Conservation (phyloP, 2,113 vertebrate genomes). For the Carassius carassius region DNA sequence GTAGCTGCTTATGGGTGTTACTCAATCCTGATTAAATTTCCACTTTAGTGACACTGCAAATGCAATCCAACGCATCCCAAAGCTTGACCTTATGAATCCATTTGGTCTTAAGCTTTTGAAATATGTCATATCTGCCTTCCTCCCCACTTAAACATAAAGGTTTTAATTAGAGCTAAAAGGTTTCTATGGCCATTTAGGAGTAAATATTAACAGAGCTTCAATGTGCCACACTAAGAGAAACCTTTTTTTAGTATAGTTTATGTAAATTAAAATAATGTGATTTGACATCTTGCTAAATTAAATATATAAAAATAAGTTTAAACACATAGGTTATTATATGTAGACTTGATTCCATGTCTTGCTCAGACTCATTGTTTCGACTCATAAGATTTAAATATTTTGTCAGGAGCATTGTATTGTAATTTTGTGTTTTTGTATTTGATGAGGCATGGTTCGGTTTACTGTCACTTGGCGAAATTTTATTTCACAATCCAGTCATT, state of each 20-base stretch:
- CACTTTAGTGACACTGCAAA: constrained; percentile 53
- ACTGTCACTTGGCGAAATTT: not conserved
- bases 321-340: not conserved
- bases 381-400: too few species aligned
- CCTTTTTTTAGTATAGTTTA: not conserved
- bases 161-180: constrained; percentile 33
- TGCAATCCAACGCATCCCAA: constrained; percentile 31
- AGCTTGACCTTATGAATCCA: constrained; percentile 53
- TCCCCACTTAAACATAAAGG: not conserved
- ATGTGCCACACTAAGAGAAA: constrained; percentile 4
- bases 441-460: not conserved
- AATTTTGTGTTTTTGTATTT: too few species aligned
- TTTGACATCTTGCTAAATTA: not conserved
- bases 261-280: not conserved
- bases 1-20: constrained; percentile 46
- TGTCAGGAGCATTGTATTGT: too few species aligned
- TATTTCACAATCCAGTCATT: too few species aligned
- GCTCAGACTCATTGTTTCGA: too few species aligned
- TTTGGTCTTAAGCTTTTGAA: constrained; percentile 56
- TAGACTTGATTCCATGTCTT: not conserved
- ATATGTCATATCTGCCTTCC: constrained; percentile 10
- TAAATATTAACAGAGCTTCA: not conserved
- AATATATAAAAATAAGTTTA: not conserved
- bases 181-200: not conserved
- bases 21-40: constrained; percentile 49